Base-by-base conservation (phyloP, 2,113 vertebrate species). In the Lepus americanus region DNA sequence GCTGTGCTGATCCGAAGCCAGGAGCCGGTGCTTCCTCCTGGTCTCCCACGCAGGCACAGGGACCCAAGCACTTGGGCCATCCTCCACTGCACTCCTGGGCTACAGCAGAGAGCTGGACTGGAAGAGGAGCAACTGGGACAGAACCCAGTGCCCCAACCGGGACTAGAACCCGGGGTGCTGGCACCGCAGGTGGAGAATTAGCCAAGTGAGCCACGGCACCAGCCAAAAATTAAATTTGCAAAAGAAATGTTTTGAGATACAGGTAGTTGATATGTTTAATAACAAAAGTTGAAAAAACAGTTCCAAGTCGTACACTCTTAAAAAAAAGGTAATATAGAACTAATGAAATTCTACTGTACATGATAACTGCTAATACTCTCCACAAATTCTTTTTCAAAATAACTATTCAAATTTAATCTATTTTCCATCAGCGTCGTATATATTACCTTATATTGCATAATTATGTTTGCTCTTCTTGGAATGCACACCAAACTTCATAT, bases 341-440 rank as follows among this genome's bases (percentile, higher is more conserved):
- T 49, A 64, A 82, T 86, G 51, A 84, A 89, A 82, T 66, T 70
- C 78, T 55, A 55, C 44, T 59, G 1, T 84, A 33, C 1, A 84
- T 80, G 9, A 82, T 33, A 12, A 13, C 44, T 20, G 49, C 51
- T 82, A 49, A 69, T 1, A 51, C 0, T 79, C 36, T 90, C 44
- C 25, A 87, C 19, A 10, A 55, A 27, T 17, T 92, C 16, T 51
- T 81, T 91, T 72, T 74, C 61, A 85, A 89, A 96, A 66, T 89
- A 92, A 73, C 49, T 51, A 80, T 31, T 16, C 81, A 85, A 67
- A 53, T 53, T 77, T 49, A 61, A 61, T 90, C 27, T 88, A 9
- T 61, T 93, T 84, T 79, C 20, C 29, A 81, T 31, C 17, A 64
- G 9, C 19, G 16, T 76, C 13, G 0, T 49, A 31, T 44, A 94